Evolutionary conservation across 2,113 vertebrate species (phyloP).

Genomic region (Platanista minor): DNA sequence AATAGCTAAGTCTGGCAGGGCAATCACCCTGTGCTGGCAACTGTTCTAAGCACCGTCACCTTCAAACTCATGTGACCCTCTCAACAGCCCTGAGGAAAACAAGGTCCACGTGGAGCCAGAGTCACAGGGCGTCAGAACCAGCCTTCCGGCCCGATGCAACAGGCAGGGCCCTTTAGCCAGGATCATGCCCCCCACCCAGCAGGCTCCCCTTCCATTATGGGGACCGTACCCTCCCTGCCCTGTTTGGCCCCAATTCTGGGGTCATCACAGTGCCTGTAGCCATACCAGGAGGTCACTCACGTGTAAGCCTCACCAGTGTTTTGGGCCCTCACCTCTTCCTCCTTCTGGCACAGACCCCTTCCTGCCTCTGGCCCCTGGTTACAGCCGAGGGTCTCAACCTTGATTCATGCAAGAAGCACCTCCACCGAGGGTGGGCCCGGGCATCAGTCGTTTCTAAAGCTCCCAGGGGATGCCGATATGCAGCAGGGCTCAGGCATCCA

Average conservation of each 20-base stretch:
- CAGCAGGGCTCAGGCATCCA: neutral
- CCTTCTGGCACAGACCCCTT: neutral
- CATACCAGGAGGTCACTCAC: neutral
- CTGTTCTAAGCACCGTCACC: neutral
- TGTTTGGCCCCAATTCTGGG: neutral
- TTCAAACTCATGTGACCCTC: neutral
- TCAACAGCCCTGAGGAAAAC: neutral
- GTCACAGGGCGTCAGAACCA: neutral
- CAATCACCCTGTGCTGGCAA: accelerated
- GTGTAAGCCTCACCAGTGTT: accelerated
- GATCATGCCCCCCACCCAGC: accelerated
- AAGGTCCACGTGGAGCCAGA: neutral
- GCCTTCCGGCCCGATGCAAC: accelerated
- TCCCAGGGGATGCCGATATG: accelerated
- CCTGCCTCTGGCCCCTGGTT: neutral
- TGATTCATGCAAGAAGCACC: accelerated
- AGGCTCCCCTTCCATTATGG: neutral
- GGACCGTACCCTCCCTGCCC: accelerated
- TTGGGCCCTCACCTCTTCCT: neutral
- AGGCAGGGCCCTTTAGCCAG: neutral
- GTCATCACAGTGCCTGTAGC: accelerated
- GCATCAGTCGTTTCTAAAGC: neutral
- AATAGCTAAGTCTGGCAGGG: neutral
- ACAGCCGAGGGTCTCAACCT: neutral
- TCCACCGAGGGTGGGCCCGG: accelerated